Base-by-base conservation (phyloP, 2,888 invertebrate species). In the Rhagium mordax region DNA sequence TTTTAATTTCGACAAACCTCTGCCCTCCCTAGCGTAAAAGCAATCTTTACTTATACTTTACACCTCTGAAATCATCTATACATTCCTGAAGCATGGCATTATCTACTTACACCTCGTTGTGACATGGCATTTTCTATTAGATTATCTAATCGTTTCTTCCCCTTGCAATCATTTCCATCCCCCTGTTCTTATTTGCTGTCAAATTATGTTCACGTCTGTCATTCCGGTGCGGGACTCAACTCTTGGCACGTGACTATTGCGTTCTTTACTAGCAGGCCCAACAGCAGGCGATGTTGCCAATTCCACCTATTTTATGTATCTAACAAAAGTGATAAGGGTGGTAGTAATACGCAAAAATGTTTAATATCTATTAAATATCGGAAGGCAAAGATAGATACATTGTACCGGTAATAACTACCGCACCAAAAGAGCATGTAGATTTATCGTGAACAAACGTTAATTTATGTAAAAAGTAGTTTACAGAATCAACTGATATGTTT, bases 171-270 rank as follows among this genome's bases (percentile, higher is more conserved):
- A 86, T 86, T 86, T 85, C 83, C 86, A 83, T 85, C 83, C 84
- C 83, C 84, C 82, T 81, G 84, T 84, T 85, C 86, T 85, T 87
- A 87, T 87, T 87, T 86, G 86, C 87, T 87, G 87, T 87, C 87
- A 87, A 87, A 87, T 87, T 87, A 87, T 87, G 86, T 87, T 86
- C 86, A 83, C 85, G 86, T 86, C 87, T 87, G 87, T 86, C 87
- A 87, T 87, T 86, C 85, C 83, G 81, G 82, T 20, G 57, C 57
- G 53, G 57, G 57, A 41, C 29, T 67, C 83, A 81, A 83, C 84
- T 85, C 84, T 84, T 82, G 83, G 85, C 86, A 85, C 87, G 86
- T 86, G 87, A 86, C 85, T 76, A 16, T 15, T 8, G 57, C 47
- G 67, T 47, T 18, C 24, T 55, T 27, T 41, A 8, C 21, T 24